Evolutionary conservation across 1,140 invertebrate species (phyloP).

Genomic region (Acromyrmex heyeri): DNA sequence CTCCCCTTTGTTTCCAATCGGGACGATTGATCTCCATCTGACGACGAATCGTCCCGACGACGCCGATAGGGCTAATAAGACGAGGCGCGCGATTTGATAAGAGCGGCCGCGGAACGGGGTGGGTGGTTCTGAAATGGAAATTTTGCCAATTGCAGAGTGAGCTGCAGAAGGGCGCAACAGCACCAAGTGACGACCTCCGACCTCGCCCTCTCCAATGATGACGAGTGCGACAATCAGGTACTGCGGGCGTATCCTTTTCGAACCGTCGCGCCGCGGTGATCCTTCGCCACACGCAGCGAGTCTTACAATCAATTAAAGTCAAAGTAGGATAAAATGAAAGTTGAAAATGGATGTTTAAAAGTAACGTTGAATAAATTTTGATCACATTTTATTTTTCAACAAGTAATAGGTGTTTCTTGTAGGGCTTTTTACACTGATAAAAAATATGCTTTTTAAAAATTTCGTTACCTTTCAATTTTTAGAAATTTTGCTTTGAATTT

Average conservation of each 20-base stretch:
- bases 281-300: background rate
- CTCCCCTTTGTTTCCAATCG: slow-evolving; percentile 54
- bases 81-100: slow-evolving; percentile 38
- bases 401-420: too few species aligned
- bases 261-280: slow-evolving; percentile 33
- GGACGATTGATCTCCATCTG: slow-evolving; percentile 24
- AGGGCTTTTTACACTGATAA: too few species aligned
- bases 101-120: slow-evolving; percentile 1
- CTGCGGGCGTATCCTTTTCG: slow-evolving; percentile 65
- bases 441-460: too few species aligned
- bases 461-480: too few species aligned
- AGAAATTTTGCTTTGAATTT: too few species aligned
- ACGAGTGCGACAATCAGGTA: slow-evolving; percentile 87
- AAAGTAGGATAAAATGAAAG: background rate
- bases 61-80: slow-evolving; percentile 3
- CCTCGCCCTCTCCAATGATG: slow-evolving; percentile 87
- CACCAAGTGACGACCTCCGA: slow-evolving; percentile 86
- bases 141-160: slow-evolving; percentile 84
- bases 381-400: too few species aligned
- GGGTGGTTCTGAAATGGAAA: slow-evolving; percentile 74
- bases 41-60: slow-evolving; percentile 45
- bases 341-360: background rate
- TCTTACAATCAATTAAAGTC: background rate
- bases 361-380: too few species aligned
- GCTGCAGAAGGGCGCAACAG: slow-evolving; percentile 84